Evolutionary conservation across 64 coral and sea anemone species (phyloP).

Genomic region (Stichodactyla helianthus): DNA sequence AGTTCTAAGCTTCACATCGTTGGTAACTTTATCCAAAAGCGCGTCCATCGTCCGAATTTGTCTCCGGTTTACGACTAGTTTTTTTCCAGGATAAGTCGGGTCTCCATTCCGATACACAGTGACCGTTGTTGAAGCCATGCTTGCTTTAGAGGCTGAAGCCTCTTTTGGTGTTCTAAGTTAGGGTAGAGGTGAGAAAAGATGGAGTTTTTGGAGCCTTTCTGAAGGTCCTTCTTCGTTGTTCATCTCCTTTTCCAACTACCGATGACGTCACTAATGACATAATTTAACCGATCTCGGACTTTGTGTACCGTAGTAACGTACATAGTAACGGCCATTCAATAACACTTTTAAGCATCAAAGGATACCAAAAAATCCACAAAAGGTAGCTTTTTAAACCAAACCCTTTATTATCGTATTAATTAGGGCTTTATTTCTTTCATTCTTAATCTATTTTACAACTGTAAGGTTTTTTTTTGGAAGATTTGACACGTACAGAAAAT

Average conservation of each 20-base stretch:
- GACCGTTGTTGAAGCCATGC: slow-evolving; percentile 34
- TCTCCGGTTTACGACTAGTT: slow-evolving; percentile 55
- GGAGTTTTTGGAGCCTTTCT: not conserved
- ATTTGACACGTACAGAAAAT: not conserved
- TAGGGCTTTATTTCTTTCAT: not conserved
- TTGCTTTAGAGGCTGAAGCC: slow-evolving; percentile 6
- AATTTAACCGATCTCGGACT: not conserved
- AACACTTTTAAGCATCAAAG: not conserved
- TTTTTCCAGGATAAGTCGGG: slow-evolving; percentile 69
- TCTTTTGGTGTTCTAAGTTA: slow-evolving; percentile 28
- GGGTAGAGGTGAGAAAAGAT: not conserved
- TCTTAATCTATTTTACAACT: not conserved
- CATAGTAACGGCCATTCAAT: slow-evolving; percentile 13
- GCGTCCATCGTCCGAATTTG: slow-evolving; percentile 59
- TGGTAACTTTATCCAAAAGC: slow-evolving; percentile 54
- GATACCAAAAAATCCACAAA: not conserved
- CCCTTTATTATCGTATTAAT: not conserved
- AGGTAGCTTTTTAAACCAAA: not conserved
- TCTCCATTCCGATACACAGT: slow-evolving; percentile 81
- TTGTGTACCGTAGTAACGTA: slow-evolving; percentile 29
- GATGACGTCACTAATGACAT: slow-evolving; percentile 30
- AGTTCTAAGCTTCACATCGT: slow-evolving; percentile 32
- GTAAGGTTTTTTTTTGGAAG: not conserved
- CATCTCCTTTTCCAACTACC: slow-evolving; percentile 5
- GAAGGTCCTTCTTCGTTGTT: not conserved